Percentiles rank a stretch among this genome's conserved stretches.
phyloP scores from a whole-genome alignment of 2,797 vertebrate species.

The Notoglanidium macrostoma region DNA sequence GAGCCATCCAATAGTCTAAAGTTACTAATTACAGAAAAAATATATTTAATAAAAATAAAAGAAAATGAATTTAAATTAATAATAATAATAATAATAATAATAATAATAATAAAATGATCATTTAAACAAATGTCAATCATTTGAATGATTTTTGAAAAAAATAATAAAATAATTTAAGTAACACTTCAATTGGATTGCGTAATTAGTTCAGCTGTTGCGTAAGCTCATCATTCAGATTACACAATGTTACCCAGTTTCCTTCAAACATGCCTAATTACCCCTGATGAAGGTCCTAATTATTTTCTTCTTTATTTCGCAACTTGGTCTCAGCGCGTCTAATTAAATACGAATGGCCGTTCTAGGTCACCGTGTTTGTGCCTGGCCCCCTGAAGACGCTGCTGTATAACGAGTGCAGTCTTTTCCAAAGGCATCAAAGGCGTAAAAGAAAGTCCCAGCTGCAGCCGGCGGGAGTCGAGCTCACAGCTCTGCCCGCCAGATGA shows the following conservation, averaged over 20 bases:
- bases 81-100: neutral
- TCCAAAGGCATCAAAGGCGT: conserved; percentile 35
- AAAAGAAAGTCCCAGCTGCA: conserved; percentile 27
- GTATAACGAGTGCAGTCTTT: neutral
- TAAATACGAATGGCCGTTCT: conserved; percentile 19
- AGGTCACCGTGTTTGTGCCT: neutral
- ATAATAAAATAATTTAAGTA: too few species aligned
- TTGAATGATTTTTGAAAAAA: too few species aligned
- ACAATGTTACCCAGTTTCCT: neutral
- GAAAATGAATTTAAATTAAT: too few species aligned
- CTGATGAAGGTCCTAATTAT: conserved; percentile 20
- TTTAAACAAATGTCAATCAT: too few species aligned
- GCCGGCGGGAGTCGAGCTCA: neutral
- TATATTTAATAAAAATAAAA: neutral
- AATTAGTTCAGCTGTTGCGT: neutral
- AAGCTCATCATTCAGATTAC: conserved; percentile 7
- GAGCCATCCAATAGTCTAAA: too few species aligned
- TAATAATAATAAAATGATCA: neutral
- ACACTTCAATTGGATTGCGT: neutral
- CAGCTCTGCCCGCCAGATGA: conserved; percentile 23
- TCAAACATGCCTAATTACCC: neutral
- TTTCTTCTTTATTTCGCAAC: neutral
- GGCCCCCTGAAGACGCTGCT: neutral
- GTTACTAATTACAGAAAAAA: too few species aligned
- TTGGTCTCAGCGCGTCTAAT: neutral